A percentile compares a stretch with the other conserved stretches of the same genome.
These are phyloP conservation scores for Ficedula albicollis DNA, from an alignment of 2,797 vertebrate genomes.

Conservation along the genomic window DNA sequence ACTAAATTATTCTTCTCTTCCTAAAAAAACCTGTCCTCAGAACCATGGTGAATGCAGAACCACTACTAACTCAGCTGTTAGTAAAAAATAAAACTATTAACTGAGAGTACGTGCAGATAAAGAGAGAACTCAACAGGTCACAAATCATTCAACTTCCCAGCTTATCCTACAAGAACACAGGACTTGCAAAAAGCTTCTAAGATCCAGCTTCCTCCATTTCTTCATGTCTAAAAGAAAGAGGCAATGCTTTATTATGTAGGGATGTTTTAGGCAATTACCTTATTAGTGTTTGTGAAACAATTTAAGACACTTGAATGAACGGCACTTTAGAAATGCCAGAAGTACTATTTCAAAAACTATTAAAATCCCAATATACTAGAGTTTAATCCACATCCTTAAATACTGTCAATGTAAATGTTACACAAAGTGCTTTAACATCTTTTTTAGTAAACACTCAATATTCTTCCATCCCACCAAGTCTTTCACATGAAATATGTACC, in stretches of 20 bases:
- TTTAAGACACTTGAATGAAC: neutral
- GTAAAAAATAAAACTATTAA: neutral
- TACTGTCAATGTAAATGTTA: neutral
- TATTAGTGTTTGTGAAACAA: neutral
- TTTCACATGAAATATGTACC: slow-evolving; percentile 73
- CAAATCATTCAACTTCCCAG: neutral
- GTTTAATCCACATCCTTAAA: neutral
- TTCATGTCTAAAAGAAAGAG: neutral
- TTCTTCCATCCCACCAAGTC: neutral
- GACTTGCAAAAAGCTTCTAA: neutral
- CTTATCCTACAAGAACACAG: neutral
- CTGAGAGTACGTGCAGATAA: neutral
- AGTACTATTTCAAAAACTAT: neutral
- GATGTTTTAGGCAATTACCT: neutral
- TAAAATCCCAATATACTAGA: neutral
- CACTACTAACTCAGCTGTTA: neutral
- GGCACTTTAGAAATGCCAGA: neutral
- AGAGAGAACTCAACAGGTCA: neutral
- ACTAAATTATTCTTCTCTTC: neutral
- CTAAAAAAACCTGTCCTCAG: neutral
- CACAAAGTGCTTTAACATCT: neutral
- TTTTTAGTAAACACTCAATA: neutral
- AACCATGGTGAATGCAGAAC: neutral
- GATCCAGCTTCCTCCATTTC: neutral
- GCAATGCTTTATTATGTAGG: neutral